These are phyloP conservation scores for Plectropomus leopardus DNA, from an alignment of 2,113 vertebrate genomes.

Conservation along the genomic window DNA sequence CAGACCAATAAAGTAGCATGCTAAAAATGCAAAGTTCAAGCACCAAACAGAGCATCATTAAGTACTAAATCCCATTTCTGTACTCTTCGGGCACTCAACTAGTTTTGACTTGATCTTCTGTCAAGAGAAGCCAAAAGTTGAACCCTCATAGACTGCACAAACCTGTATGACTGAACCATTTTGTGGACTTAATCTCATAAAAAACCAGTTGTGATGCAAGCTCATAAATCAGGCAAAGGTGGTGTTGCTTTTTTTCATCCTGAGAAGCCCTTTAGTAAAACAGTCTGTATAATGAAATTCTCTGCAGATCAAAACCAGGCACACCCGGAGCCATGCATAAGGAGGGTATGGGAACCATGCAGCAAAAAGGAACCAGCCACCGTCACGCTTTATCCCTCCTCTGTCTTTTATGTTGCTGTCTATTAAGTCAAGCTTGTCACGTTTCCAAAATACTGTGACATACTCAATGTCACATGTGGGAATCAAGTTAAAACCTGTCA, in stretches of 20 bases:
- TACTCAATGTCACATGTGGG: constrained; percentile 12
- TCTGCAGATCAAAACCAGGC: not conserved
- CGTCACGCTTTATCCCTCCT: constrained; percentile 10
- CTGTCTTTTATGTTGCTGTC: constrained; percentile 18
- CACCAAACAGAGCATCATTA: not conserved
- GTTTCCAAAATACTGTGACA: constrained; percentile 27
- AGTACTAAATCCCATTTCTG: not conserved
- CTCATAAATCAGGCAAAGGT: constrained; percentile 10
- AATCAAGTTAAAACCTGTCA: constrained; percentile 18
- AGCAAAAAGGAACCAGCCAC: constrained; percentile 10
- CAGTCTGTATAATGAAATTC: not conserved
- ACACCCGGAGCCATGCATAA: not conserved
- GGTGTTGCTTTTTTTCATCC: not conserved
- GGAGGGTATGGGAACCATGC: constrained; percentile 5
- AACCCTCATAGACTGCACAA: not conserved
- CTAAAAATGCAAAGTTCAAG: not conserved
- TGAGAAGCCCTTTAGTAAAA: not conserved
- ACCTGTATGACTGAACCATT: not conserved
- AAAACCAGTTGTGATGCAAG: constrained; percentile 1
- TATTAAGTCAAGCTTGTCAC: constrained; percentile 24
- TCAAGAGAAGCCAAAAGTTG: not conserved
- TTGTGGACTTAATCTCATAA: not conserved
- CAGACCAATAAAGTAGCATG: not conserved
- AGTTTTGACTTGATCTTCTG: not conserved
- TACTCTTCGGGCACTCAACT: not conserved